Evolutionary conservation across 2,113 vertebrate species (phyloP), one percentile per base, ranked within the genome.

Genomic region (Podarcis cretensis): DNA sequence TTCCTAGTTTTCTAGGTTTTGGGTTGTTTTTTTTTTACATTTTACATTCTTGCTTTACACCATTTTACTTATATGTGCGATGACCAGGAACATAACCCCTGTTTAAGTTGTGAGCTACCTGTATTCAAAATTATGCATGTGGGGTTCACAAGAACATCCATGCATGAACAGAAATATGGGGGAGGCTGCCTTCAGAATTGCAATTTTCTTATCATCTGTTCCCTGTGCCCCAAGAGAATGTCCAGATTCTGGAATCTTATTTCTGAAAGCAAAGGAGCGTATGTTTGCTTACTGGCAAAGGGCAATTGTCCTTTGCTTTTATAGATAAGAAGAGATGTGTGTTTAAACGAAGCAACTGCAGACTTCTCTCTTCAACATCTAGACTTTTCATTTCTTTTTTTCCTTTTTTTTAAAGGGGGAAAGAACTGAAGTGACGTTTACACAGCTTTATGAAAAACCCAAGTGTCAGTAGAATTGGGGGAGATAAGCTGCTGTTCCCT

Each of bases 401-500:
- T 1, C 43, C 48, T 0, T 48, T 48, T 54, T 63, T 63, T 63
- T 63, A 2, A 63, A 18, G 84, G 73, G 27, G 54, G 59, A 16
- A 13, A 2, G 14, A 83, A 85, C 75, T 69, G 27, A 43, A 84
- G n/a, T 74, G 27, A 73, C 63, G 77, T 86, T 57, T 92, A 21
- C 81, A 81, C 32, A 1, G 74, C 30, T 21, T 73, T 84, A 90
- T 87, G 63, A 57, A 78, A 80, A 87, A n/a, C 25, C 68, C 20
- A 9, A 5, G 30, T 80, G 69, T 84, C 83, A 68, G 57, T 74
- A 54, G 43, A 73, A 71, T 85, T 82, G 77, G 85, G 69, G 85
- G 87, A 93, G 91, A 78, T 86, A 90, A 93, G 88, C 48, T 83
- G 81, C 81, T 88, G 30, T 90, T 81, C 71, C 0, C 10, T 78